Percentiles rank a stretch among this genome's conserved stretches.
phyloP scores from a whole-genome alignment of 2,113 vertebrate species.

The Antigone vipio region DNA sequence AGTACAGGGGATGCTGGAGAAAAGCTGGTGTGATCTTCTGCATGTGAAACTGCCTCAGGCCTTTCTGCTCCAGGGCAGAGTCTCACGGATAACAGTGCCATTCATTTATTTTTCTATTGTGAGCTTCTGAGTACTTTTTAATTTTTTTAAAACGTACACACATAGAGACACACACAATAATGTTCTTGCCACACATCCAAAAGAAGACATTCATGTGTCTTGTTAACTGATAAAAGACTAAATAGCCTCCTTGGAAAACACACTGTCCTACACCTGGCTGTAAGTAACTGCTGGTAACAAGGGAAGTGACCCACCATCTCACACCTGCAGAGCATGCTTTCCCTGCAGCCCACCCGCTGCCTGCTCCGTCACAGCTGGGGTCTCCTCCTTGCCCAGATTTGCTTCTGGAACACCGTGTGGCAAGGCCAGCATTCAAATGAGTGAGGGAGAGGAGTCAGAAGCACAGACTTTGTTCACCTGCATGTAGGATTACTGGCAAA shows the following conservation, averaged over 20 bases:
- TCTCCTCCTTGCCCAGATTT: background rate
- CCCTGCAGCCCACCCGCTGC: background rate
- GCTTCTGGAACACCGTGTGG: background rate
- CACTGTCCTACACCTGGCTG: background rate
- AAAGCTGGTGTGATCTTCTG: background rate
- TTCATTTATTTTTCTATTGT: background rate
- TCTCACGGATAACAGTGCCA: background rate
- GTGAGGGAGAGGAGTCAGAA: background rate
- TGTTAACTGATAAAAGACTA: background rate
- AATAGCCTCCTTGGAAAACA: background rate
- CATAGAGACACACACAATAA: background rate
- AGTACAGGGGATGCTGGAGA: background rate
- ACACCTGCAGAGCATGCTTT: rapidly evolving
- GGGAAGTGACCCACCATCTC: background rate
- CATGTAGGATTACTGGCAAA: background rate
- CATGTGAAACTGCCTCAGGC: background rate
- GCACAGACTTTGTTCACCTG: background rate
- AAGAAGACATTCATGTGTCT: background rate
- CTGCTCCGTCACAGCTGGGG: background rate
- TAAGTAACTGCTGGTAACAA: background rate
- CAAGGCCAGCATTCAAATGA: background rate
- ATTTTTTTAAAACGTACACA: background rate
- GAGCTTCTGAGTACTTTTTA: background rate
- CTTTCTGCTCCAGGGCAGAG: background rate
- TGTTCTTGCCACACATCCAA: background rate